Conservation (phyloP, 2,797 vertebrate genomes). For the Coracias cyanogaster region DNA sequence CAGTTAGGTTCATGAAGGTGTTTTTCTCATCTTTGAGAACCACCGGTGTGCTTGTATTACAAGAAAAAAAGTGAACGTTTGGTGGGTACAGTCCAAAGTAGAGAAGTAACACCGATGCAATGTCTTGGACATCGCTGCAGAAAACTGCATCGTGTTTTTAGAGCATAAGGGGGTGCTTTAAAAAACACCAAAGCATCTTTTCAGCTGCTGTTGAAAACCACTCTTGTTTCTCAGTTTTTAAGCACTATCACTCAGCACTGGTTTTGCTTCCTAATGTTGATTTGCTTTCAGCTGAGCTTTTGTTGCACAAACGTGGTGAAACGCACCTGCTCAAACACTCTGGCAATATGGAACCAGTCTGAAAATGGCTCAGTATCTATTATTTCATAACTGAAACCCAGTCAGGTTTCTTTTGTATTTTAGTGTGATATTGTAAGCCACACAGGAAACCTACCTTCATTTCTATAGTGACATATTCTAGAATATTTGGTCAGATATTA, state of each 20-base stretch:
- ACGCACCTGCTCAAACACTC: constrained; percentile 57
- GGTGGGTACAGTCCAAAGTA: not conserved
- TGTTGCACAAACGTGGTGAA: constrained; percentile 66
- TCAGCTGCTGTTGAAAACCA: constrained; percentile 63
- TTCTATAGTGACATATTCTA: constrained; percentile 59
- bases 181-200: constrained; percentile 42
- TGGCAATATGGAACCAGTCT: constrained; percentile 50
- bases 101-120: not conserved
- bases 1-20: not conserved
- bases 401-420: constrained; percentile 62
- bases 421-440: constrained; percentile 43
- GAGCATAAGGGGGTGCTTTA: not conserved
- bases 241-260: constrained; percentile 60
- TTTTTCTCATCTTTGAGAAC: not conserved
- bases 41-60: not conserved
- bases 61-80: not conserved
- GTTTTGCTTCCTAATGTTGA: constrained; percentile 71
- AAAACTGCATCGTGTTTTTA: not conserved
- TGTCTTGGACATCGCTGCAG: not conserved
- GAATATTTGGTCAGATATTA: constrained; percentile 56
- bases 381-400: constrained; percentile 76
- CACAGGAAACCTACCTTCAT: constrained; percentile 72
- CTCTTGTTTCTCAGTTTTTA: constrained; percentile 55
- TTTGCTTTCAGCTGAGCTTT: constrained; percentile 60
- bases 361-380: constrained; percentile 70